Evolutionary conservation across 2,888 invertebrate species (phyloP).

Genomic region (Campoplex capitator): DNA sequence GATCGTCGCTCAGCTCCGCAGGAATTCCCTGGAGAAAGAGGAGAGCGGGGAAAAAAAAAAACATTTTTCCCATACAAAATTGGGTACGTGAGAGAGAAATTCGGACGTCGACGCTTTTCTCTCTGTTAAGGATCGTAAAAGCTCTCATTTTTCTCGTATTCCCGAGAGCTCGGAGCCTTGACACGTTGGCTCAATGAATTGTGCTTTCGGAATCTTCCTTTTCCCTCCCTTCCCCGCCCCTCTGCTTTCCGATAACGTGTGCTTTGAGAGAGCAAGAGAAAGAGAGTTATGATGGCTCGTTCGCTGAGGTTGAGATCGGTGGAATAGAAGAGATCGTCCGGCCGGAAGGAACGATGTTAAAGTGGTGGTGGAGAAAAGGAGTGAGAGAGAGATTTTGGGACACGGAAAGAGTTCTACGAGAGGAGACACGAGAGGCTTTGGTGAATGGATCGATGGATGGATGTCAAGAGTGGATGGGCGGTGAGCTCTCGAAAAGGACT

Average conservation of each 20-base stretch:
- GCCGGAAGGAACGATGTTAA: constrained; percentile 58
- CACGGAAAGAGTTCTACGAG: constrained; percentile 65
- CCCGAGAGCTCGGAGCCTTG: not conserved
- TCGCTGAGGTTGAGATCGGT: constrained; percentile 61
- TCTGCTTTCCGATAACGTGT: constrained; percentile 22
- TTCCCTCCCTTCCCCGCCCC: not conserved
- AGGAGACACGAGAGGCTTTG: constrained; percentile 59
- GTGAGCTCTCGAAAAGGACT: constrained; percentile 65
- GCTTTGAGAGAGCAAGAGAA: constrained; percentile 21
- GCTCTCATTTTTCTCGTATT: not conserved
- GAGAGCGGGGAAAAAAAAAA: not conserved
- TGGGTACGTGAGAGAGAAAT: not conserved
- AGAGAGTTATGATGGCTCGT: constrained; percentile 39
- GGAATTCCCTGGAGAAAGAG: not conserved
- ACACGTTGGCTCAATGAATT: not conserved
- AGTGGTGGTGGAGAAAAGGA: not conserved
- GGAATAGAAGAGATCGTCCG: constrained; percentile 65
- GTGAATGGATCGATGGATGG: constrained; percentile 68
- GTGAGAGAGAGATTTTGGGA: constrained; percentile 42
- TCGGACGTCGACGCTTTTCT: not conserved
- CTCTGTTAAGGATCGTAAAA: not conserved
- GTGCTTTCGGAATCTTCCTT: constrained; percentile 41
- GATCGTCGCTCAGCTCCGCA: too few species aligned
- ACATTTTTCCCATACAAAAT: not conserved
- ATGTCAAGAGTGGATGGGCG: constrained; percentile 62